Evolutionary conservation across 2,888 invertebrate genomes (phyloP).

Genomic region (Cantharis nigra): DNA sequence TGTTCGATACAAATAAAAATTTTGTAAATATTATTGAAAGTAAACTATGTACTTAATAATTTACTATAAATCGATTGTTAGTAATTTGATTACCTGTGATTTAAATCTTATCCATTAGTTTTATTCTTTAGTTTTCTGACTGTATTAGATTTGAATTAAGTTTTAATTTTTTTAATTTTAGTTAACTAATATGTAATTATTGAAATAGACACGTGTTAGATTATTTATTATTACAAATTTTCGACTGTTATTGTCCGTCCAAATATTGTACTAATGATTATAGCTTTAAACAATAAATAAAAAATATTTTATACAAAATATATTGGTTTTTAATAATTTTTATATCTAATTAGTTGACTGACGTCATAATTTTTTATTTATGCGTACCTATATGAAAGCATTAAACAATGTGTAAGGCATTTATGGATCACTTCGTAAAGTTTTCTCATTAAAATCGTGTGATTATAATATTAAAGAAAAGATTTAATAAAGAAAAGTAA

Average conservation of each 20-base stretch:
- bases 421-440: constrained; percentile 36
- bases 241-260: constrained; percentile 18
- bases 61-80: neutral
- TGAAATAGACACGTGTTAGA: neutral
- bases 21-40: neutral
- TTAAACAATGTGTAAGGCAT: neutral
- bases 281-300: neutral
- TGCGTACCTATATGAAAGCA: constrained; percentile 38
- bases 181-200: neutral
- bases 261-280: constrained; percentile 12
- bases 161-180: neutral
- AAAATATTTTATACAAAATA: neutral
- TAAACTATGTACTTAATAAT: neutral
- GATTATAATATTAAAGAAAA: constrained; percentile 49
- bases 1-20: neutral
- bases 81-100: constrained; percentile 17
- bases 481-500: constrained; percentile 50
- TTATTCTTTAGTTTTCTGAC: neutral
- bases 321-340: neutral
- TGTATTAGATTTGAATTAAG: neutral
- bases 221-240: constrained; percentile 9
- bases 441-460: constrained; percentile 49
- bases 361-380: neutral
- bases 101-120: constrained; percentile 6
- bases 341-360: neutral